phyloP scores from a whole-genome alignment of 1,140 invertebrate species.

The Asobara japonica region DNA sequence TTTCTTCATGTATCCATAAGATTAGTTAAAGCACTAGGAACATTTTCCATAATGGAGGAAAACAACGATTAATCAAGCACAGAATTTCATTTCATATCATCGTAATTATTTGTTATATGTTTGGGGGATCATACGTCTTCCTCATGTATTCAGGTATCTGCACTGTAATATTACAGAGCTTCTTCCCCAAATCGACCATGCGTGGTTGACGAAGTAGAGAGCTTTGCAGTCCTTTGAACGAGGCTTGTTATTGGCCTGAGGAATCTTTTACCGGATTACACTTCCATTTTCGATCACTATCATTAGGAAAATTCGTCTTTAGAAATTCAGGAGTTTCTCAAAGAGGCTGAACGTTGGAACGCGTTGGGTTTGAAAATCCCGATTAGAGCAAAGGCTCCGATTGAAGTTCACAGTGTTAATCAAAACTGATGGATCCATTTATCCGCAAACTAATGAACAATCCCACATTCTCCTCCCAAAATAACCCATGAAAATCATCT shows the following conservation, averaged over 20 bases:
- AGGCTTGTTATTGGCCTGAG: constrained; percentile 25
- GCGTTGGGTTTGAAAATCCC: not conserved
- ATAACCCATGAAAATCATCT: constrained; percentile 5
- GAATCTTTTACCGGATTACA: not conserved
- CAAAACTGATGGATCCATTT: no score
- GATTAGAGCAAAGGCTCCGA: no score
- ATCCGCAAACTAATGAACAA: not conserved
- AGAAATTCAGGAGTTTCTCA: not conserved
- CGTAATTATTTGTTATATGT: not conserved
- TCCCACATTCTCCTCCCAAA: not conserved
- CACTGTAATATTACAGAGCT: constrained; percentile 18
- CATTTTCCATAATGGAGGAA: not conserved
- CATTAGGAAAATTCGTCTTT: not conserved
- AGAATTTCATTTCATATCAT: not conserved
- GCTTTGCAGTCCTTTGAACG: constrained; percentile 10
- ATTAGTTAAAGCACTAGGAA: constrained; percentile 1
- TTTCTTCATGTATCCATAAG: constrained; percentile 47
- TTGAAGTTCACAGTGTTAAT: no score
- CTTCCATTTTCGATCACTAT: not conserved
- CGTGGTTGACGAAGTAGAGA: constrained; percentile 25
- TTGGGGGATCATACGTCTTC: no score
- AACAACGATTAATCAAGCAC: not conserved
- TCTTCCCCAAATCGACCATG: constrained; percentile 28
- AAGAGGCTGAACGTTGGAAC: not conserved
- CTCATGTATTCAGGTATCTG: no score